phyloP scores from a whole-genome alignment of 2,888 invertebrate genomes.

The Eristalis tenax region DNA sequence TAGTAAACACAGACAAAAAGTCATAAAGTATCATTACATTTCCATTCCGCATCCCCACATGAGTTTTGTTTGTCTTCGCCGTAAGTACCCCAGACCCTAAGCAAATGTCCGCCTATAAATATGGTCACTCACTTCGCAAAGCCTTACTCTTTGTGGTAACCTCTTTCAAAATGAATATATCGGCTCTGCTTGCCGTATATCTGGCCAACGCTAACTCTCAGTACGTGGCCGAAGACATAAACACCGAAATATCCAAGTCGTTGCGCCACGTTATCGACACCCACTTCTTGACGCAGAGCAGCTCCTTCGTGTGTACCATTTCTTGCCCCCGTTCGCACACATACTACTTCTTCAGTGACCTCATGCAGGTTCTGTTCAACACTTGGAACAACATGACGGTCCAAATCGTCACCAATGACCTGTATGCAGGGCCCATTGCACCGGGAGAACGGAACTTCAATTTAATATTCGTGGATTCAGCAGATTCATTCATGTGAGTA shows the following conservation, averaged over 20 bases:
- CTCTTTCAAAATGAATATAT: slow-evolving; percentile 10
- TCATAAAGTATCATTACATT: neutral
- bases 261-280: slow-evolving; percentile 74
- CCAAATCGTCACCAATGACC: slow-evolving; percentile 3
- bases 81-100: neutral
- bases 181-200: neutral
- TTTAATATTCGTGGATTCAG: neutral
- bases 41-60: neutral
- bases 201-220: neutral
- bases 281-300: slow-evolving; percentile 73
- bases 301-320: slow-evolving; percentile 73
- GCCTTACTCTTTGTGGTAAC: neutral
- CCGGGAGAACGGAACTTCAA: slow-evolving; percentile 5
- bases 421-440: neutral
- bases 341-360: slow-evolving; percentile 73
- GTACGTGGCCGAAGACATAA: slow-evolving; percentile 56
- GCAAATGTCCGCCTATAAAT: neutral
- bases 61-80: slow-evolving; percentile 4
- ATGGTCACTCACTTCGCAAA: neutral
- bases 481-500: slow-evolving; percentile 11
- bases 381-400: neutral
- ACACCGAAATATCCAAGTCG: slow-evolving; percentile 73
- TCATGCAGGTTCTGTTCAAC: slow-evolving; percentile 73
- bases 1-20: neutral
- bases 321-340: slow-evolving; percentile 73